Evolutionary conservation across 2,113 vertebrate species (phyloP), one percentile per base, ranked within the genome.

Genomic region (Glaucidium brasilianum): DNA sequence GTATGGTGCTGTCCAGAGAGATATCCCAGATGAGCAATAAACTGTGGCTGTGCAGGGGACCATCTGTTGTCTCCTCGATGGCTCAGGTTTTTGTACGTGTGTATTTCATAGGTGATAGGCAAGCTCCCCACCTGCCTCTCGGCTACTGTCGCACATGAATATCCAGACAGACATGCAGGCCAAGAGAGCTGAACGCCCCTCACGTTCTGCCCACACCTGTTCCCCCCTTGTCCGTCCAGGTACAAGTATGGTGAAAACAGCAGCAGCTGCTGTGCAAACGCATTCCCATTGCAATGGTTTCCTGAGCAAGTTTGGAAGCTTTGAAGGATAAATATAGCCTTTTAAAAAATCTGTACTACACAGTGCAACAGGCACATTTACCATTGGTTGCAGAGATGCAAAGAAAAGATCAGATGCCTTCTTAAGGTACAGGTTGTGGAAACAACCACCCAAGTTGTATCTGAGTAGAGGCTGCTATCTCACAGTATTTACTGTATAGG

Each of bases 211-310:
- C 58, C 71, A 11, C n/a, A 10, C 5, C 74, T 49, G 50, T 4
- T 59, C 17, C 41, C 30, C n/a, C 30, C 43, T 1, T 2, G 0
- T 45, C 82, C 81, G 69, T 85, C 68, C 63, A 43, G 52, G 22
- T 41, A 41, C 47, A 14, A 25, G 43, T 0, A 35, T 0, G 0
- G 60, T 2, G 37, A 68, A 49, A 72, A 59, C 0, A 13, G 8
- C 49, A 58, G 63, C 55, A 84, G 55, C 52, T 74, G 67, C 88
- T 80, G 39, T 1, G 0, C 60, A 52, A 72, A 43, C 39, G 67
- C 76, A 75, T 77, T 60, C 43, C 47, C 66, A 49, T 10, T 59
- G 91, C 66, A 75, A 67, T 2, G 0, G 13, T 20, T 53, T 87
- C 73, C 66, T 77, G 21, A 75, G 63, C 18, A 58, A 88, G 78